phyloP scores from a whole-genome alignment of 2,113 vertebrate species.

The Symphodus melops region DNA sequence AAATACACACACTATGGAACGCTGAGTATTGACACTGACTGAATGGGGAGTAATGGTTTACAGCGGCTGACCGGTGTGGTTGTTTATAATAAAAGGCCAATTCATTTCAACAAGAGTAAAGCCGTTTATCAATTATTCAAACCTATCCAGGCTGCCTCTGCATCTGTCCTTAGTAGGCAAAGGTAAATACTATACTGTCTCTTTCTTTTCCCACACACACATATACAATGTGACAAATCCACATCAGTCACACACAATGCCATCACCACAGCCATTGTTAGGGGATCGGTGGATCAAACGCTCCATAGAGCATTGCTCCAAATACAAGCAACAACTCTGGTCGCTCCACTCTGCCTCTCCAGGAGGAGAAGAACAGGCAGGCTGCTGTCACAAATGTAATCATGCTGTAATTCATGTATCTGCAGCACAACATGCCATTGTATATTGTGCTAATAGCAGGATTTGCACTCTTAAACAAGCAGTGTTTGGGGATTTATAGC shows the following conservation, averaged over 20 bases:
- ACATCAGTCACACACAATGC: conserved; percentile 85
- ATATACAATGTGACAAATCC: conserved; percentile 80
- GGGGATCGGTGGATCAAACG: conserved; percentile 76
- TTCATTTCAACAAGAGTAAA: conserved; percentile 75
- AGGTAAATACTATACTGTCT: conserved; percentile 69
- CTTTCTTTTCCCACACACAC: conserved; percentile 15
- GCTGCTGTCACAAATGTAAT: conserved; percentile 73
- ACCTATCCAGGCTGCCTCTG: conserved; percentile 54
- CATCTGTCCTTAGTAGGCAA: conserved; percentile 66
- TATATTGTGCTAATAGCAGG: conserved; percentile 53
- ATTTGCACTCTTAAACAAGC: conserved; percentile 56
- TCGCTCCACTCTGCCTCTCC: conserved; percentile 50
- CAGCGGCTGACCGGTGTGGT: conserved; percentile 55
- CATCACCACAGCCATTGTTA: conserved; percentile 78
- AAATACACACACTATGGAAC: conserved; percentile 69
- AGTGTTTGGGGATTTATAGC: conserved; percentile 41
- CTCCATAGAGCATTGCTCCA: conserved; percentile 71
- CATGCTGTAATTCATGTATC: conserved; percentile 67
- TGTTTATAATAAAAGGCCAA: conserved; percentile 72
- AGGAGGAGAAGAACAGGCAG: conserved; percentile 52
- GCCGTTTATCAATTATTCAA: conserved; percentile 82
- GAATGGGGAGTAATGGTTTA: conserved; percentile 72
- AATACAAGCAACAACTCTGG: conserved; percentile 72
- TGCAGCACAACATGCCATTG: conserved; percentile 46
- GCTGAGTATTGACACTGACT: conserved; percentile 69